Percentiles rank a stretch among this genome's conserved stretches.
These are phyloP conservation scores for Crambe crambe DNA, from an alignment of 37 sponge, comb jelly and placozoan species.

Conservation along the genomic window DNA sequence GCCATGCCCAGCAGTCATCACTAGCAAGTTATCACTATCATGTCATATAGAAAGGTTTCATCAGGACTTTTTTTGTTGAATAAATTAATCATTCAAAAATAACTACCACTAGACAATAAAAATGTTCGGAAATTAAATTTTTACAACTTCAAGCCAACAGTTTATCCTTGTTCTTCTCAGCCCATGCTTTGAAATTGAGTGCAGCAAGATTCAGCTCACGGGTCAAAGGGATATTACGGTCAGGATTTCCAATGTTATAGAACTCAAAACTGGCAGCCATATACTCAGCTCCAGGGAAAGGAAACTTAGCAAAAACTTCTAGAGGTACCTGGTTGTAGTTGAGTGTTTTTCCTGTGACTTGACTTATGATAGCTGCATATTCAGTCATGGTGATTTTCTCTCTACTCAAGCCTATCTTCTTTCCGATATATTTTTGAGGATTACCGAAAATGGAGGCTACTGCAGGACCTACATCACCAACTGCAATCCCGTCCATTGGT, in stretches of 20 bases:
- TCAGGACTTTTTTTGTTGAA: too few species aligned
- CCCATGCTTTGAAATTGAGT: conserved; percentile 47
- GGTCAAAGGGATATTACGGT: conserved; percentile 37
- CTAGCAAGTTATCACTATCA: too few species aligned
- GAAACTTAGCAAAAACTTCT: conserved; percentile 59
- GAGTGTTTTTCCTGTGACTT: conserved; percentile 54
- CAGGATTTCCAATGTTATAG: conserved; percentile 35
- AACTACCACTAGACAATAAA: not conserved
- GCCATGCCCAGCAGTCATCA: too few species aligned
- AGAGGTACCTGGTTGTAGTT: conserved; percentile 40
- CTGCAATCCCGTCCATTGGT: conserved; percentile 54
- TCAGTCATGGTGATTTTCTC: conserved; percentile 48
- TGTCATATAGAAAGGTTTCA: too few species aligned
- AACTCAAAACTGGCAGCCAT: conserved; percentile 68
- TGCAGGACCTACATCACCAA: conserved; percentile 52
- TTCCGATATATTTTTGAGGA: conserved; percentile 61
- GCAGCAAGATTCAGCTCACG: conserved; percentile 51
- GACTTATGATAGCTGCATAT: conserved; percentile 42
- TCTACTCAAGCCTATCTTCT: conserved; percentile 55
- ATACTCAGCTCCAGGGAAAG: conserved; percentile 68
- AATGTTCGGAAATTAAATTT: not conserved
- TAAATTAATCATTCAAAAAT: not conserved
- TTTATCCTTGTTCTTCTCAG: conserved; percentile 43
- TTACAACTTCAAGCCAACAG: conserved; percentile 1
- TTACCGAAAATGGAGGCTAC: conserved; percentile 61